Evolutionary conservation across 2,113 vertebrate species (phyloP).

Genomic region (Gallinago media): DNA sequence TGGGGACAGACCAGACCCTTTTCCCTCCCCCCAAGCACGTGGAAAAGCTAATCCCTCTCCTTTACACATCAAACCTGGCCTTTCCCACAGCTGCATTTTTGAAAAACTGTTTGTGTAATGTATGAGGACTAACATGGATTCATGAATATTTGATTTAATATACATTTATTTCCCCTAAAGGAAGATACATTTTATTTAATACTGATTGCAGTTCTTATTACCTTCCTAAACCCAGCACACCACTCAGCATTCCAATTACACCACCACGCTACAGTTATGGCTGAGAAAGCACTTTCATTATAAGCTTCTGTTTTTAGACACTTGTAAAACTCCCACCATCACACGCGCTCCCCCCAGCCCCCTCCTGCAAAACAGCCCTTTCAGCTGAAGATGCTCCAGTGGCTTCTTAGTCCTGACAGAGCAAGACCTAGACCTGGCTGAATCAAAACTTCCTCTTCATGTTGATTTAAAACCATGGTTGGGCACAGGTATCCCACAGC

Average conservation of each 20-base stretch:
- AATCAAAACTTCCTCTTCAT: accelerated
- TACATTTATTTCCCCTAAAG: constrained; percentile 68
- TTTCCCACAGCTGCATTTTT: background rate
- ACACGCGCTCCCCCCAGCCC: background rate
- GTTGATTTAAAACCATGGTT: background rate
- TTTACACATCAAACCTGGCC: background rate
- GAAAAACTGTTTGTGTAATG: constrained; percentile 63
- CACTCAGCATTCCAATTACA: constrained; percentile 73
- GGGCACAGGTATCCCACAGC: background rate
- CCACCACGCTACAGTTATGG: constrained; percentile 55
- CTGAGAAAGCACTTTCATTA: constrained; percentile 74
- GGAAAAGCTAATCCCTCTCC: background rate
- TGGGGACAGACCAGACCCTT: background rate
- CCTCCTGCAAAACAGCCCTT: background rate
- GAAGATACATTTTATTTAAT: constrained; percentile 78
- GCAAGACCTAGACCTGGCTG: background rate
- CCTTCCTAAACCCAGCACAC: constrained; percentile 63
- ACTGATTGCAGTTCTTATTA: constrained; percentile 75
- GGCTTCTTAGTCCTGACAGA: background rate
- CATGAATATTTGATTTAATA: constrained; percentile 75
- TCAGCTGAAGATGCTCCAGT: background rate
- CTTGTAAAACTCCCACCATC: constrained; percentile 46
- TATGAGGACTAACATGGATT: constrained; percentile 56
- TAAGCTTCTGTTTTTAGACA: constrained; percentile 55
- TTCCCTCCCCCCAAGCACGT: background rate